phyloP scores from a whole-genome alignment of 2,888 invertebrate genomes.

The Acleris holmiana region DNA sequence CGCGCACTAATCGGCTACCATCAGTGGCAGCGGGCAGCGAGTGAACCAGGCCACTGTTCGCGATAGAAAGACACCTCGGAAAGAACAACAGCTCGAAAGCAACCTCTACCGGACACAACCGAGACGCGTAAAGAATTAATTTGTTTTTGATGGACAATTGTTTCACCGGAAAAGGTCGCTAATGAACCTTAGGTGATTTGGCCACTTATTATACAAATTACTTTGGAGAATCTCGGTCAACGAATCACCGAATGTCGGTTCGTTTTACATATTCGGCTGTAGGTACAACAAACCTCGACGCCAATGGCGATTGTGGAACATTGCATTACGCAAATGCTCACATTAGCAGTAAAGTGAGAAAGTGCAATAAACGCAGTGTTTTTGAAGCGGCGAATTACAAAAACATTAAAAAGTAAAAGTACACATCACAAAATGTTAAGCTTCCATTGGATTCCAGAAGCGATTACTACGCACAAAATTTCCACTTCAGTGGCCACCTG shows the following conservation, averaged over 20 bases:
- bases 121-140: constrained; percentile 80
- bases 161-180: constrained; percentile 68
- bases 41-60: constrained; percentile 73
- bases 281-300: constrained; percentile 35
- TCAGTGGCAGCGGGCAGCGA: constrained; percentile 57
- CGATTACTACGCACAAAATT: constrained; percentile 57
- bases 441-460: constrained; percentile 68
- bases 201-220: constrained; percentile 48
- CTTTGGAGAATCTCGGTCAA: constrained; percentile 50
- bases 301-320: constrained; percentile 35
- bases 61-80: constrained; percentile 74
- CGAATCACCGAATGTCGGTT: constrained; percentile 37
- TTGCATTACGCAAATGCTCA: constrained; percentile 36
- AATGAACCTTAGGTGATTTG: constrained; percentile 58
- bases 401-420: constrained; percentile 55
- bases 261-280: constrained; percentile 36
- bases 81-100: constrained; percentile 77
- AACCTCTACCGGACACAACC: constrained; percentile 77
- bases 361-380: constrained; percentile 33
- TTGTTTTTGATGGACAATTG: constrained; percentile 75
- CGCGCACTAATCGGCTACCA: constrained; percentile 60
- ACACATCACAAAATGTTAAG: constrained; percentile 74
- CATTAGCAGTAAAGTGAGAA: constrained; percentile 37
- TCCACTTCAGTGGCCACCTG: constrained; percentile 65
- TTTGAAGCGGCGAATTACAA: constrained; percentile 27